Evolutionary conservation across 2,113 vertebrate species (phyloP).

Genomic region (Acinonyx jubatus): DNA sequence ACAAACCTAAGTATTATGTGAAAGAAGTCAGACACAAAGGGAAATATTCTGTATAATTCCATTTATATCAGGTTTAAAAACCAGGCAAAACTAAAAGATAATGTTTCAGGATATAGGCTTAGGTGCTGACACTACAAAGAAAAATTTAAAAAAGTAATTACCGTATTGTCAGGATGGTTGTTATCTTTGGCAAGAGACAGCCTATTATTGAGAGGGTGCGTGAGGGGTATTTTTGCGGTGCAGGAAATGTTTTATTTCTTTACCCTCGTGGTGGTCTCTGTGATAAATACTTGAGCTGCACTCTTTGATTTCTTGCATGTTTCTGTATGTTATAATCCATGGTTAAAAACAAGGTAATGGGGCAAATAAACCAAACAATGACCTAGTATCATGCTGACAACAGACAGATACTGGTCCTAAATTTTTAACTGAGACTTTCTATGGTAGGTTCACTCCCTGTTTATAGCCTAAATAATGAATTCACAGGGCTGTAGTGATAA

Average conservation of each 20-base stretch:
- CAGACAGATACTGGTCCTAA: not conserved
- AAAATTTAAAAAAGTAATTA: not conserved
- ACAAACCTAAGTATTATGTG: not conserved
- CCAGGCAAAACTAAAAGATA: not conserved
- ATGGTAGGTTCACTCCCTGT: not conserved
- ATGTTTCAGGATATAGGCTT: not conserved
- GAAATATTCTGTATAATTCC: not conserved
- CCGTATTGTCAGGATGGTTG: not conserved
- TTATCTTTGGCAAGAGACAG: not conserved
- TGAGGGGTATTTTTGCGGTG: not conserved
- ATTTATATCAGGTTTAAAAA: not conserved
- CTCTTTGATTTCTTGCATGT: not conserved
- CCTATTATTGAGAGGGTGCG: not conserved
- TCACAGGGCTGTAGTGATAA: not conserved
- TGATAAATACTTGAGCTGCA: not conserved
- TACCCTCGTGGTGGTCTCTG: not conserved
- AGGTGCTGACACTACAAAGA: not conserved
- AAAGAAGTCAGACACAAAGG: not conserved
- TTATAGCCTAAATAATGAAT: conserved; percentile 23
- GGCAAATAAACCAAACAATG: not conserved
- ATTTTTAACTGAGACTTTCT: not conserved
- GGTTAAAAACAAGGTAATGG: not conserved
- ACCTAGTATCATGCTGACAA: not conserved
- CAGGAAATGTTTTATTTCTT: not conserved
- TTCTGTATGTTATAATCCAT: not conserved